Evolutionary conservation across 2,888 invertebrate genomes (phyloP).

Genomic region (Caradrina clavipalpis): DNA sequence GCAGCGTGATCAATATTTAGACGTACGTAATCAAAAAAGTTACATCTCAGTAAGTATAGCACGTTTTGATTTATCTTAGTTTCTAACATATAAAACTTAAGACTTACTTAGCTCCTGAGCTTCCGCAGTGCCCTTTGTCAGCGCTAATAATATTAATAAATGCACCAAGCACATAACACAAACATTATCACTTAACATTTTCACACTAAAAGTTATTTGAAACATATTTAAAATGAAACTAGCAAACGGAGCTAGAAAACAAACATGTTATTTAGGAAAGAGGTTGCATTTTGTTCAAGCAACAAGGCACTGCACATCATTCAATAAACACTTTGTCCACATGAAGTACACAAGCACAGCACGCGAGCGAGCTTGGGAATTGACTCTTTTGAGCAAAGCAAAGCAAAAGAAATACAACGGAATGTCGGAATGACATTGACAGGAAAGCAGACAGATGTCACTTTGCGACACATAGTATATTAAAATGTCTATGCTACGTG

Average conservation of each 20-base stretch:
- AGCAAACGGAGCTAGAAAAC: constrained; percentile 54
- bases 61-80: neutral
- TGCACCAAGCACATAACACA: constrained; percentile 80
- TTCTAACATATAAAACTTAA: constrained; percentile 15
- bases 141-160: constrained; percentile 81
- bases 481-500: neutral
- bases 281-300: constrained; percentile 64
- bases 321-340: constrained; percentile 52
- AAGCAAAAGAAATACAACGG: constrained; percentile 25
- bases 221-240: constrained; percentile 66
- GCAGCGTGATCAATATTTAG: constrained; percentile 13
- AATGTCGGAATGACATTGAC: constrained; percentile 9
- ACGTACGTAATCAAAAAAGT: neutral
- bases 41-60: neutral
- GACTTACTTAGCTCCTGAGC: constrained; percentile 84
- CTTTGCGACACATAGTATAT: constrained; percentile 18
- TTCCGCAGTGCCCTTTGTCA: constrained; percentile 83
- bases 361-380: constrained; percentile 11
- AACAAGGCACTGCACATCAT: constrained; percentile 76
- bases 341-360: constrained; percentile 31
- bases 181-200: constrained; percentile 81
- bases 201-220: constrained; percentile 73
- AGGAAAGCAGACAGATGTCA: constrained; percentile 17
- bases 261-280: constrained; percentile 61
- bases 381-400: constrained; percentile 14